Evolutionary conservation across 2,797 vertebrate species (phyloP), one percentile per base, ranked within the genome.

Genomic region (Brachymystax lenok): DNA sequence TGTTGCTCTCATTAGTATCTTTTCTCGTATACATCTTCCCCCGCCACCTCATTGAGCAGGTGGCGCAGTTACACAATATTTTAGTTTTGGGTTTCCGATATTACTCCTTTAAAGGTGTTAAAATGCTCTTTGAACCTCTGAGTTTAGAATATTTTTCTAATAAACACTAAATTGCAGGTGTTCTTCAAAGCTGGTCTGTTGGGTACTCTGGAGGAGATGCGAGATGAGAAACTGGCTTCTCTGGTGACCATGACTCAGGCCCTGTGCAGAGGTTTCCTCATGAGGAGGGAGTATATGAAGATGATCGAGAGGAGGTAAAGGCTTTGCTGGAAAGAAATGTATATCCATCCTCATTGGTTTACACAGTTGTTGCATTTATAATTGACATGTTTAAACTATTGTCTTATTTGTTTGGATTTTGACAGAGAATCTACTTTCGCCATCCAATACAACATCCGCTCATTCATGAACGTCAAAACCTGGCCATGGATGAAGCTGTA

Each of bases 401-500:
- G 8, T 59, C 27, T 24, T 13, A 10, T 63, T 24, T 24, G 21
- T 10, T 63, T 63, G 40, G 40, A 46, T 46, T 63, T 21, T 24
- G 24, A 63, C 59, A 95, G 95, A 10, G 94, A 95, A 1, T 91
- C 94, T 30, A 86, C 95, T 72, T 95, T 85, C 79, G 86, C 88
- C 2, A 93, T 95, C 83, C 94, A 95, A 80, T 95, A 95, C 88
- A 95, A 95, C 0, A 0, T 95, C 24, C 89, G 94, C 0, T 51
- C 94, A 0, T 95, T 95, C 59, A 63, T 88, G 96, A 97, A 96
- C 10, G 97, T 98, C 5, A 98, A 98, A 86, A 94, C 95, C 24
- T 98, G 97, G 97, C 96, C 97, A 68, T 98, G 97, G 97, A 98
- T 98, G 96, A 98, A 98, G 95, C 94, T 98, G 1, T 98, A 63